Percentiles rank a stretch among this genome's conserved stretches.
Conservation (phyloP, 2,113 vertebrate species). For the Elachura formosa region DNA sequence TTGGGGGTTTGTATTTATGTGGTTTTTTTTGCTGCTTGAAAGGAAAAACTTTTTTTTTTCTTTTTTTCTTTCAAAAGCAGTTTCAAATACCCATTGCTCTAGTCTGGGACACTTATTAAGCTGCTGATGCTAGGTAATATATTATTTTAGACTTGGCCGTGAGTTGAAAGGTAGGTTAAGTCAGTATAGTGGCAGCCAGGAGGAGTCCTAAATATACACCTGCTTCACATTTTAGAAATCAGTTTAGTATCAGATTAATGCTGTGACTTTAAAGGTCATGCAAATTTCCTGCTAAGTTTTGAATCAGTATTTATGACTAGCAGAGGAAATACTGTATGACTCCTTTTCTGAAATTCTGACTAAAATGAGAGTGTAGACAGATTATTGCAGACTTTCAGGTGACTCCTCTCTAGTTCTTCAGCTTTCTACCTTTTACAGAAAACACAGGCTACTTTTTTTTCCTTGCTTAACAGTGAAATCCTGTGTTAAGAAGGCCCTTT, state of each 20-base stretch:
- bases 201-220: not conserved
- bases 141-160: not conserved
- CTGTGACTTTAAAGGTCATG: not conserved
- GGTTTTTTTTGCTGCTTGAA: not conserved
- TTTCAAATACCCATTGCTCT: not conserved
- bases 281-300: not conserved
- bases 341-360: not conserved
- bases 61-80: not conserved
- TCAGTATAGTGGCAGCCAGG: not conserved
- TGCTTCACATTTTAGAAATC: not conserved
- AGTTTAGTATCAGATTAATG: not conserved
- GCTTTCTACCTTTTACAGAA: not conserved
- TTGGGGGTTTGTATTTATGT: not conserved
- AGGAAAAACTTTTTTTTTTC: not conserved
- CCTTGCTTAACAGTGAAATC: not conserved
- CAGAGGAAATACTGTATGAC: not conserved
- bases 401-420: not conserved
- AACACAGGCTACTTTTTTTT: not conserved
- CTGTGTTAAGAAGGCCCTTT: not conserved
- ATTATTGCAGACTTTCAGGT: not conserved
- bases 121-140: not conserved
- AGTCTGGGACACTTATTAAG: not conserved
- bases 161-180: not conserved
- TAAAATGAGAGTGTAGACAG: not conserved
- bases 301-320: not conserved